A percentile compares a stretch with the other conserved stretches of the same genome.
These are phyloP conservation scores for Arctia plantaginis DNA, from an alignment of 2,888 invertebrate genomes.

Conservation along the genomic window DNA sequence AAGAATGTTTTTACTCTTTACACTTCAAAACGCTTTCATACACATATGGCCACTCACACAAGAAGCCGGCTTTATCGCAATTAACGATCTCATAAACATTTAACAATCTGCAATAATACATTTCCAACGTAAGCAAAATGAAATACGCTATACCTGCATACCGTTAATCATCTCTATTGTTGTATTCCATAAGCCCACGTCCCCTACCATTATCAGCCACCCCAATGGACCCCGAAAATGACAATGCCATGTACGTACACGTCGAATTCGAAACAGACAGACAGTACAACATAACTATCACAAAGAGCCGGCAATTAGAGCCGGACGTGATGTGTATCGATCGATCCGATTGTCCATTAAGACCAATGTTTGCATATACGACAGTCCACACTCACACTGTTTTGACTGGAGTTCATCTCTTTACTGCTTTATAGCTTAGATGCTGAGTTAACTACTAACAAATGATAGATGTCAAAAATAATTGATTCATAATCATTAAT, in stretches of 20 bases:
- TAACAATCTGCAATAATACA: not conserved
- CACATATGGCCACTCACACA: not conserved
- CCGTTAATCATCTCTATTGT: conserved; percentile 24
- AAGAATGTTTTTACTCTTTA: not conserved
- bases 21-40: not conserved
- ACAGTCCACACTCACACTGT: not conserved
- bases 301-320: conserved; percentile 54
- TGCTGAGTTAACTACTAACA: too few relatives aligned
- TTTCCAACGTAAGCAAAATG: not conserved
- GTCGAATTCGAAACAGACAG: conserved; percentile 22
- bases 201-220: conserved; percentile 18
- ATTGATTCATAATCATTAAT: too few relatives aligned
- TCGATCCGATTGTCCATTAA: conserved; percentile 64
- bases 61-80: not conserved
- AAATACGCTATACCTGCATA: conserved; percentile 5
- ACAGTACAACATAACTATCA: conserved; percentile 41
- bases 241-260: conserved; percentile 33
- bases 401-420: not conserved
- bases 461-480: too few relatives aligned
- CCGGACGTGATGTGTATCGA: conserved; percentile 59
- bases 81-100: not conserved
- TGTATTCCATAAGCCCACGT: conserved; percentile 13
- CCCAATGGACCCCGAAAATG: conserved; percentile 26
- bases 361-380: conserved; percentile 52
- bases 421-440: not conserved